phyloP scores from a whole-genome alignment of 2,888 invertebrate genomes.

The Acheta domesticus region DNA sequence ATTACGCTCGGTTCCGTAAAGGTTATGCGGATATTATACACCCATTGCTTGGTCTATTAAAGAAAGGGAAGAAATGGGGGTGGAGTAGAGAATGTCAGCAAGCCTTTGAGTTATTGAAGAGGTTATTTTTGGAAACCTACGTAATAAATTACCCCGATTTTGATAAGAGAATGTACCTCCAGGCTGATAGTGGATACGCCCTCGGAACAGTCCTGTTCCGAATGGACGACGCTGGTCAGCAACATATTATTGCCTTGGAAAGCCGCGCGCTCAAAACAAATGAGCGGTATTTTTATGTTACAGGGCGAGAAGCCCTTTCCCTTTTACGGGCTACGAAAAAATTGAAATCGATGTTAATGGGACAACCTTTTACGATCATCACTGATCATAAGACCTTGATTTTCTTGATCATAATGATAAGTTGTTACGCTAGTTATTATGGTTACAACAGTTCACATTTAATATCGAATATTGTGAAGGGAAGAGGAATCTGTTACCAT shows the following conservation, averaged over 20 bases:
- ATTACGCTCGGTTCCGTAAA: not conserved
- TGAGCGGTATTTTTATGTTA: not conserved
- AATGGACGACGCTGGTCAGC: not conserved
- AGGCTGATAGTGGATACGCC: not conserved
- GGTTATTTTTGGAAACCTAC: not conserved
- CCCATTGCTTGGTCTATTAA: not conserved
- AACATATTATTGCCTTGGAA: not conserved
- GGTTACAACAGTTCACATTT: constrained; percentile 1
- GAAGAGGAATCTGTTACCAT: not conserved
- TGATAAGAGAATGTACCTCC: not conserved
- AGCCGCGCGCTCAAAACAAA: not conserved
- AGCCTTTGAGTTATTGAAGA: not conserved
- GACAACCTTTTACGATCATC: not conserved
- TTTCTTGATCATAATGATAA: not conserved
- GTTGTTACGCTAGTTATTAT: not conserved
- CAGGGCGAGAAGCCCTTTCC: not conserved
- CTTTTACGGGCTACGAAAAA: not conserved
- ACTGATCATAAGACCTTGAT: not conserved
- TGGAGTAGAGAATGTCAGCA: not conserved
- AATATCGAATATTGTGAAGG: not conserved
- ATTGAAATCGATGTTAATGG: not conserved
- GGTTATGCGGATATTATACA: not conserved
- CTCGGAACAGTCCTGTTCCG: not conserved
- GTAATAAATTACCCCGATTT: not conserved
- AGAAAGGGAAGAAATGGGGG: not conserved